Evolutionary conservation across 2,113 vertebrate species (phyloP), one percentile per base, ranked within the genome.

Genomic region (Saimiri boliviensis): DNA sequence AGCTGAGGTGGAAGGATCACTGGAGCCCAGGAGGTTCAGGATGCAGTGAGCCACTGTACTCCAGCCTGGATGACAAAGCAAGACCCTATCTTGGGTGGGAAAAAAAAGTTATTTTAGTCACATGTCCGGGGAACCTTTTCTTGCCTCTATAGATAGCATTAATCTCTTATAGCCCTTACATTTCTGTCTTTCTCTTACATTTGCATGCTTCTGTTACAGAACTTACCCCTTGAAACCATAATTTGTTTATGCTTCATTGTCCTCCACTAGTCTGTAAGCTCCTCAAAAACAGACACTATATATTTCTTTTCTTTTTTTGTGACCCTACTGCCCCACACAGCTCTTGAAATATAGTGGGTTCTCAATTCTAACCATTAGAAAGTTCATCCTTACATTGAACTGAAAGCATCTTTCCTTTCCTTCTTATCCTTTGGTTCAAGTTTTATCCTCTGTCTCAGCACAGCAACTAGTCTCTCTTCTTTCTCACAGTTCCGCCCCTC

Each of bases 391-490:
- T 92, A 23, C 0, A 6, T 47, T 96, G 63, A 85, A 49, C 8
- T 70, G 71, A 76, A 85, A 90, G 71, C 58, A 80, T 94, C 20
- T 73, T 93, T 91, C 20, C 60, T 93, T 9, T 93, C 76, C 32
- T 66, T 88, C 27, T 32, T 70, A 3, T 66, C 10, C 47, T 73
- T 83, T 83, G 42, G 27, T 94, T 94, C 32, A 63, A 49, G 49
- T 86, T 86, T 68, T 95, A 23, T 86, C 71, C 54, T 96, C n/a
- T 77, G n/a, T 40, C 91, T 35, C 42, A 76, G 35, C 68, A 58
- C 9, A 52, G 77, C 23, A 87, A 6, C 60, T 40, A 60, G 45
- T 88, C 35, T 87, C 0, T 81, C 35, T 86, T 54, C 23, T 73
- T 86, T 54, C 23, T 73, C 70, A 73, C 13, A 40, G 27, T 63